These are phyloP conservation scores for Holcopasites calliopsidis DNA, from an alignment of 1,140 invertebrate species.

Conservation along the genomic window DNA sequence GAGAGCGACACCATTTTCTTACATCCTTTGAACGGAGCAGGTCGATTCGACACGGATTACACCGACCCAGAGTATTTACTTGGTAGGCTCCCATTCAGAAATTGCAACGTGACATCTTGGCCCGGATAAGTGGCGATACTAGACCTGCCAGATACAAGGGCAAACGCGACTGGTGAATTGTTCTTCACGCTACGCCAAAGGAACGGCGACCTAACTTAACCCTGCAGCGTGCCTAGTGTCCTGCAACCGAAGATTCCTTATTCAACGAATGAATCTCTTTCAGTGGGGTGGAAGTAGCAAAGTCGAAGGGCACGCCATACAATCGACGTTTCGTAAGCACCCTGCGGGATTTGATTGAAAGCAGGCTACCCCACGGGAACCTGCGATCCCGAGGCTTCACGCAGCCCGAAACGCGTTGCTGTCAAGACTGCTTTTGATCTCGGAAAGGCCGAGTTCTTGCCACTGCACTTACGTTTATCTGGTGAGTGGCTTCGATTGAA, in stretches of 20 bases:
- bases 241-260: no score
- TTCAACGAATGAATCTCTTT: no score
- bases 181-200: background rate
- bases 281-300: background rate
- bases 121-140: slow-evolving; percentile 8
- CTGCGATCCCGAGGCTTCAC: no score
- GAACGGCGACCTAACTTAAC: background rate
- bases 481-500: background rate
- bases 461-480: slow-evolving; percentile 32
- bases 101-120: background rate
- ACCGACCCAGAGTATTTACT: background rate
- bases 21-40: background rate
- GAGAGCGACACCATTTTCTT: background rate
- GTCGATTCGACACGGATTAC: background rate
- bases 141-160: no score
- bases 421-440: slow-evolving; percentile 20
- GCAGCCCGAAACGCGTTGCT: background rate
- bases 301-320: background rate
- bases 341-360: background rate
- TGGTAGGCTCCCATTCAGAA: slow-evolving; percentile 4
- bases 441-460: slow-evolving; percentile 3
- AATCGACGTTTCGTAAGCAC: background rate
- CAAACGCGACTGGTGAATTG: no score
- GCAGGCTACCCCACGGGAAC: no score
- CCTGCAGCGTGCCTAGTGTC: background rate